A percentile compares a stretch with the other conserved stretches of the same genome.
phyloP scores from a whole-genome alignment of 2,113 vertebrate genomes.

The Phaethornis superciliosus region DNA sequence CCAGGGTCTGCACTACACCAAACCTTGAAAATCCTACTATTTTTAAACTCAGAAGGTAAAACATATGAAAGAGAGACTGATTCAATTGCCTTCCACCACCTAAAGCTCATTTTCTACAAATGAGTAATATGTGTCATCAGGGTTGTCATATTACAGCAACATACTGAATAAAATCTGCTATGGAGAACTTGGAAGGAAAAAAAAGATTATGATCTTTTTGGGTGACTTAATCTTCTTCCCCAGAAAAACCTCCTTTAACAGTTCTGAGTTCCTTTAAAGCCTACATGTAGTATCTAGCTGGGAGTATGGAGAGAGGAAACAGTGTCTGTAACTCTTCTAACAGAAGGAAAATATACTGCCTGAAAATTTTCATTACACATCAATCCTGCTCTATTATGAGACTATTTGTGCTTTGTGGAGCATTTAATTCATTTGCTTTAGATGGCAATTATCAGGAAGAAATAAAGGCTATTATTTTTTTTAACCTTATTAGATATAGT shows the following conservation, averaged over 20 bases:
- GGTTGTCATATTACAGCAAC: accelerated
- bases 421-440: not conserved
- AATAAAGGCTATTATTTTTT: not conserved
- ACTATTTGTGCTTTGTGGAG: not conserved
- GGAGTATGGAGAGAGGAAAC: not conserved
- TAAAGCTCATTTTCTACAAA: not conserved
- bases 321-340: not conserved
- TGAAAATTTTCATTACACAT: not conserved
- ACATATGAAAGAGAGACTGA: not conserved
- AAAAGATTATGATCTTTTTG: not conserved
- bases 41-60: not conserved
- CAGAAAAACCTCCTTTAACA: accelerated
- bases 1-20: not conserved
- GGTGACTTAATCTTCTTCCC: not conserved
- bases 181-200: not conserved
- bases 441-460: not conserved
- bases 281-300: not conserved
- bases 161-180: not conserved
- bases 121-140: too few species aligned
- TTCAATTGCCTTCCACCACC: not conserved
- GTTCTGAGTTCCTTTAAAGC: not conserved
- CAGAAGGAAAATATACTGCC: not conserved
- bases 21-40: not conserved
- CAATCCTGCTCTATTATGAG: not conserved
- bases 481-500: not conserved